Conservation (phyloP, 1,140 invertebrate species). For the Drosophila subobscura region DNA sequence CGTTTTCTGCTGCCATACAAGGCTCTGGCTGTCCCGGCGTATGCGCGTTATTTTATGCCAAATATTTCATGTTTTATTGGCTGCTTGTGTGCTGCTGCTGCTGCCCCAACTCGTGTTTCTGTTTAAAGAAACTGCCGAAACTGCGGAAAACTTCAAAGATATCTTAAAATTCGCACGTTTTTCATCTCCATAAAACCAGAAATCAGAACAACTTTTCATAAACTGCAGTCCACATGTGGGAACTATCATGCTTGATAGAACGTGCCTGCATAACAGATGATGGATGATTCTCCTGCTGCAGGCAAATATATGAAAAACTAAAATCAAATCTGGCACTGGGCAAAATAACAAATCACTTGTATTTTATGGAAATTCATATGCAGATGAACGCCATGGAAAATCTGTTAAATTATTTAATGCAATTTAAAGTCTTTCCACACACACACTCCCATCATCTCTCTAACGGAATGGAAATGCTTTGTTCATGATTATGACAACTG, state of each 20-base stretch:
- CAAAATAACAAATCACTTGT: no score
- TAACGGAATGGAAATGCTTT: background rate
- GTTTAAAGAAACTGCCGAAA: background rate
- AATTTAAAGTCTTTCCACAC: slow-evolving; percentile 3
- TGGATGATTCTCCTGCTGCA: no score
- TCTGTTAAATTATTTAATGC: slow-evolving; percentile 20
- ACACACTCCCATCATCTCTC: background rate
- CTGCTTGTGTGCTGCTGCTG: slow-evolving; percentile 12
- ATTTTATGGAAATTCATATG: slow-evolving; percentile 1
- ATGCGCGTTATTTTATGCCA: slow-evolving; percentile 57
- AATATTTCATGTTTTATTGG: slow-evolving; percentile 60
- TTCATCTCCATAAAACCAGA: background rate
- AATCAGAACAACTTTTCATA: background rate
- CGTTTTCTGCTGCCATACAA: no score
- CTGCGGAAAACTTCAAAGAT: no score
- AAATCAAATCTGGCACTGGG: no score
- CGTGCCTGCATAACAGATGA: no score
- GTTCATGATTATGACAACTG: slow-evolving; percentile 16
- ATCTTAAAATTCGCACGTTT: background rate
- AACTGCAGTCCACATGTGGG: background rate
- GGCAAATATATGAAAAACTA: no score
- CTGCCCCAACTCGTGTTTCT: background rate
- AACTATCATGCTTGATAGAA: slow-evolving; percentile 14
- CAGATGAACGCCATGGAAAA: slow-evolving; percentile 5
- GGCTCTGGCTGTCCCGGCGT: slow-evolving; percentile 21